Conservation (phyloP, 1,140 invertebrate genomes). For the Dinothrombium tinctorium region DNA sequence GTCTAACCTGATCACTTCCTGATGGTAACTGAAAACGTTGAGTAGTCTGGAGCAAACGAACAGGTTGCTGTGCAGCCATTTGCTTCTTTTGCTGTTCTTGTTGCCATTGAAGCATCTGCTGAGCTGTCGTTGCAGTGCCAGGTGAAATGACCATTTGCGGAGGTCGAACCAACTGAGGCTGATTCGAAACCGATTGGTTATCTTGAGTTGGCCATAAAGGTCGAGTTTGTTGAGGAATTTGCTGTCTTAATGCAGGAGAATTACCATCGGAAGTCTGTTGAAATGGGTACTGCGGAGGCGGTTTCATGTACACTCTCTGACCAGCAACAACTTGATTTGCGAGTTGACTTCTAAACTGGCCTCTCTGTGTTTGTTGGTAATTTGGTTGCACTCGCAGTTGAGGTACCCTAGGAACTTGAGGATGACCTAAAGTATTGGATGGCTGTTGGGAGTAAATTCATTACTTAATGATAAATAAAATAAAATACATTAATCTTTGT, state of each 20-base stretch:
- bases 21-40: too few relatives aligned
- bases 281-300: conserved; percentile 11
- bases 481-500: background rate
- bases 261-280: background rate
- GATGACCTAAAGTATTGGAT: too few relatives aligned
- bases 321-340: conserved; percentile 7
- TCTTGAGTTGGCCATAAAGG: background rate
- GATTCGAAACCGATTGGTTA: background rate
- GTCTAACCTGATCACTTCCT: too few relatives aligned
- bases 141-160: too few relatives aligned
- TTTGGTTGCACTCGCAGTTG: background rate
- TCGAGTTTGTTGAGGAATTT: background rate
- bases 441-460: too few relatives aligned
- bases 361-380: background rate
- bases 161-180: background rate
- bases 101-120: too few relatives aligned
- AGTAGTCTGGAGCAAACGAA: too few relatives aligned
- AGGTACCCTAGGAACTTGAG: conserved; percentile 1
- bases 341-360: background rate
- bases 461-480: background rate
- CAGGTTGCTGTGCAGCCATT: too few relatives aligned
- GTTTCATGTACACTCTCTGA: conserved; percentile 11
- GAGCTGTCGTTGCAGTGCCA: too few relatives aligned
- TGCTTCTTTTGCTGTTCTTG: too few relatives aligned
- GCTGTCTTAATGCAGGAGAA: background rate